Evolutionary conservation across 2,888 invertebrate genomes (phyloP).

Genomic region (Eupithecia subfuscata): DNA sequence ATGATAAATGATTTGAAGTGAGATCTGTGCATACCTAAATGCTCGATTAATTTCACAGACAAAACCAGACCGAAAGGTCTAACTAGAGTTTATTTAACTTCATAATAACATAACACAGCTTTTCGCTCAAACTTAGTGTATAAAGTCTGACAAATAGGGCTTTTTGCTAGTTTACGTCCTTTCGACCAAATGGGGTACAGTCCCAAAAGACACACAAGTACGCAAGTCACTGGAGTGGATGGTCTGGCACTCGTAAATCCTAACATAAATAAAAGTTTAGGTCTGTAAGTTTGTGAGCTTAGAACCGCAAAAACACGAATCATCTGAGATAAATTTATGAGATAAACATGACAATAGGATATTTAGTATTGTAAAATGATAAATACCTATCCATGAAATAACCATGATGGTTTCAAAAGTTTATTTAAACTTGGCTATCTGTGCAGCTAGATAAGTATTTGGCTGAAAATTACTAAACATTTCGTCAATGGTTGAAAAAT

Average conservation of each 20-base stretch:
- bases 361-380: neutral
- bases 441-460: no score
- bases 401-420: neutral
- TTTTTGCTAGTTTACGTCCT: constrained; percentile 11
- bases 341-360: neutral
- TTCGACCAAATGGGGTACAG: constrained; percentile 24
- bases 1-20: constrained; percentile 1
- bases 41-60: neutral
- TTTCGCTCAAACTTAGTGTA: constrained; percentile 4
- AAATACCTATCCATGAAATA: neutral
- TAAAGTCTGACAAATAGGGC: neutral
- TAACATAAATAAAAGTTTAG: neutral
- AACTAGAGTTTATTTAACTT: neutral
- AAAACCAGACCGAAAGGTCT: neutral
- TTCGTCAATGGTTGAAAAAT: no score
- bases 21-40: neutral
- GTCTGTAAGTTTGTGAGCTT: neutral
- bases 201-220: constrained; percentile 23
- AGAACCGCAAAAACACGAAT: neutral
- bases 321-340: neutral
- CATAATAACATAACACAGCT: constrained; percentile 6
- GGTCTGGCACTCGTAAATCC: constrained; percentile 20
- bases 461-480: no score
- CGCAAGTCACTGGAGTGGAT: constrained; percentile 16
- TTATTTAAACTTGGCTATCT: neutral